Conservation (phyloP, 2,888 invertebrate genomes). For the Caenorhabditis sp. region DNA sequence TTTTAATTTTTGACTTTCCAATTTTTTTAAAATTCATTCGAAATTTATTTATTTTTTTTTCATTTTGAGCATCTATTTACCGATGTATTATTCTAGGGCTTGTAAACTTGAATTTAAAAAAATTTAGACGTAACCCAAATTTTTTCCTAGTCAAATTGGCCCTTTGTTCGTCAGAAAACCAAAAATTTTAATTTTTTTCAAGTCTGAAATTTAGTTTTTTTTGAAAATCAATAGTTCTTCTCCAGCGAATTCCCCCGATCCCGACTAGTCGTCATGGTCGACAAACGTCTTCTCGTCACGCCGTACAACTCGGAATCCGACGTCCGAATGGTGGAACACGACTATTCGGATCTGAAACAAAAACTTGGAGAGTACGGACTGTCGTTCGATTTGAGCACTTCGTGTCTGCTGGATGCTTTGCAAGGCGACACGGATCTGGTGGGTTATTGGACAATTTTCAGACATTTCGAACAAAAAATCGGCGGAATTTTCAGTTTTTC, state of each 20-base stretch:
- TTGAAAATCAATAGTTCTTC: constrained; percentile 5
- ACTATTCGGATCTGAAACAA: constrained; percentile 65
- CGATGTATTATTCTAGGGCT: too few species aligned
- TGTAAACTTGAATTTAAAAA: too few species aligned
- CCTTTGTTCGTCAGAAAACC: too few species aligned
- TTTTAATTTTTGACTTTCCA: background rate
- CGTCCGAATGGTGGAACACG: constrained; percentile 48
- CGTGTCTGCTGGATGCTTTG: constrained; percentile 75
- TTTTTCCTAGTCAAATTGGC: too few species aligned
- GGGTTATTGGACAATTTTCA: background rate
- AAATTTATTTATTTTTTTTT: too few species aligned
- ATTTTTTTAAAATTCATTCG: background rate
- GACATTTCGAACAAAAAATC: too few species aligned
- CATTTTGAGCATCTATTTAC: too few species aligned
- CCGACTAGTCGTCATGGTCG: constrained; percentile 72
- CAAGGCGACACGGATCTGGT: constrained; percentile 45
- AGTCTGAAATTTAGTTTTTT: too few species aligned
- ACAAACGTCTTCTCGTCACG: constrained; percentile 69
- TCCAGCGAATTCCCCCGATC: constrained; percentile 72
- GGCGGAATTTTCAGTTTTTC: too few species aligned
- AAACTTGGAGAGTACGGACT: constrained; percentile 76
- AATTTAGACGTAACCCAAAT: too few species aligned
- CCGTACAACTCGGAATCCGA: constrained; percentile 31
- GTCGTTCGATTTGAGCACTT: constrained; percentile 71
- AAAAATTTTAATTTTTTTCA: background rate